phyloP scores from a whole-genome alignment of 2,888 invertebrate species.

The Agrotis exclamationis region DNA sequence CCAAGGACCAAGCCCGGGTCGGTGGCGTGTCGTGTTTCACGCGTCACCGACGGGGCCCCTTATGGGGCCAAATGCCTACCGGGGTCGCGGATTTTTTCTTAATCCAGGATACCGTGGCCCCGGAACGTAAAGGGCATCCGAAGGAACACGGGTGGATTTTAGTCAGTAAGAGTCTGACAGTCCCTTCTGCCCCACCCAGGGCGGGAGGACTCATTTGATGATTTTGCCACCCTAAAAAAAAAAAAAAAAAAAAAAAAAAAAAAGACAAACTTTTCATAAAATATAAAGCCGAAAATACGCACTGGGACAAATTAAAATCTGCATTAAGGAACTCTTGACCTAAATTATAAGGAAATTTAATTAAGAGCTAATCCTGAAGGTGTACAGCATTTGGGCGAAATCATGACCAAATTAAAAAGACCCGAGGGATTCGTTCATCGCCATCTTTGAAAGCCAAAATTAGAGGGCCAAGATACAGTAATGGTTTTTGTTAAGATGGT shows the following conservation, averaged over 20 bases:
- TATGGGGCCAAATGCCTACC: too few species aligned
- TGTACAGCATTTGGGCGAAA: constrained; percentile 61
- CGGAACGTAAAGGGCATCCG: too few species aligned
- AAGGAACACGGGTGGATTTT: too few species aligned
- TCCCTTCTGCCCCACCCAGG: too few species aligned
- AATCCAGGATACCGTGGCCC: too few species aligned
- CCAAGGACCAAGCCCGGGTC: too few species aligned
- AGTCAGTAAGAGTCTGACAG: too few species aligned
- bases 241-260: not conserved
- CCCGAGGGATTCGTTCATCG: constrained; percentile 50
- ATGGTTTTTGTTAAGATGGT: constrained; percentile 65
- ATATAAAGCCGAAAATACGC: constrained; percentile 1
- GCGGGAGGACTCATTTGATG: too few species aligned
- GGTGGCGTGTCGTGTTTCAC: too few species aligned
- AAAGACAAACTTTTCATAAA: constrained; percentile 15
- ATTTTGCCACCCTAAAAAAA: too few species aligned
- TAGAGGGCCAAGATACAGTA: constrained; percentile 48
- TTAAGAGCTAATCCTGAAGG: constrained; percentile 73
- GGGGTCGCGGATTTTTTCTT: too few species aligned
- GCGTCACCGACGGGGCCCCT: too few species aligned
- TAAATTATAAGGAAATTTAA: constrained; percentile 74
- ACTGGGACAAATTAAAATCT: constrained; percentile 54
- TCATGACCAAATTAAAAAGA: constrained; percentile 62
- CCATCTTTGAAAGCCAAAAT: constrained; percentile 58
- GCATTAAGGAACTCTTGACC: constrained; percentile 61